Evolutionary conservation across 1,140 invertebrate species (phyloP), one percentile per base, ranked within the genome.

Genomic region (Venturia canescens): DNA sequence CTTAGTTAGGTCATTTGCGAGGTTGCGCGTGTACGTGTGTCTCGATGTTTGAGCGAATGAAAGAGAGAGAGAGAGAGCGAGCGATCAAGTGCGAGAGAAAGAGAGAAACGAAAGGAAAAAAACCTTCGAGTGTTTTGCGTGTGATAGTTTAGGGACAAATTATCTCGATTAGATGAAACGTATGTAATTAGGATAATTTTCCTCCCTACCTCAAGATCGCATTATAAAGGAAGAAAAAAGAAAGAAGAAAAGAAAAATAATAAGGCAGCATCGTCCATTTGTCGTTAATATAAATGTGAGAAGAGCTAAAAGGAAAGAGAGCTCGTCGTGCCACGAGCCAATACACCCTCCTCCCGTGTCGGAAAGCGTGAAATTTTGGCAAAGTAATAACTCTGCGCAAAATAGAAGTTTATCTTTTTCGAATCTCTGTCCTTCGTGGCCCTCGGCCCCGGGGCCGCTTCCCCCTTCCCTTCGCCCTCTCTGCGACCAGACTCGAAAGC

Each of bases 181-280:
- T 77, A 29, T 77, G 78, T 76, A 57, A 84, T 78, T 87, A 87
- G 87, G 80, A 86, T 85, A 86, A 60, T 66, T 87, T 84, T 85
- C 84, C 83, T 87, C 85, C 86, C 87, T 88, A 87, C 85, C 85
- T 87, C 86, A 85, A 86, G 78, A 79, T 87, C 84, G 83, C 82
- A 84, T 85, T 57, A 57, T n/a, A 57, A 57, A 57, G 21, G 21
- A 21, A 57, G 9, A 23, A 57, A 57, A 57, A 57, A 57, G 6
- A 57, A 57, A 3, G 53, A 57, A 21, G 1, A 57, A n/a, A 57
- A 23, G 18, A 57, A 23, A 57, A 18, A 57, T 3, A 44, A 44
- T 44, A 44, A 44, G 7, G 13, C 13, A 44, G 7, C 38, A 13
- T 44, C 38, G 38, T 44, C 38, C 38, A 44, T 44, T 44, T 44